Evolutionary conservation across 2,797 vertebrate genomes (phyloP), one percentile per base, ranked within the genome.

Genomic region (Melanotaenia nigrans): DNA sequence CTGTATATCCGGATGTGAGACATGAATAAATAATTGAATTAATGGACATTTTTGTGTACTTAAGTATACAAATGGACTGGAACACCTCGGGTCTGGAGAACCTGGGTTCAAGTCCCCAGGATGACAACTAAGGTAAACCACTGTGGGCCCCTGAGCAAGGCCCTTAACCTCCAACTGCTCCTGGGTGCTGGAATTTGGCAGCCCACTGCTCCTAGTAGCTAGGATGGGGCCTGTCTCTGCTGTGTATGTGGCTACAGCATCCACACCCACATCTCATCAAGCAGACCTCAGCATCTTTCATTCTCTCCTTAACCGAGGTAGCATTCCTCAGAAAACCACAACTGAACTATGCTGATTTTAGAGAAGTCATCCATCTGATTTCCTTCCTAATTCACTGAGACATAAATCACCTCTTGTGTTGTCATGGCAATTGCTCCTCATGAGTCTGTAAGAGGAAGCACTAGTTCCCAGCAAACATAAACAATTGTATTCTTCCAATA

Each of bases 341-440:
- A 81, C 60, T 81, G 51, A 71, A 70, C 51, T 81, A 51, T 73
- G 45, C 58, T 72, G 61, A 74, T 73, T 82, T 66, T 51, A 71
- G 47, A 82, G 75, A 83, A 81, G 77, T 88, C 79, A 79, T 71
- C 77, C 62, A 64, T 61, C 65, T 62, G 1, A 14, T 82, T 85
- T 86, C 77, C 76, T 58, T 71, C 45, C 57, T 71, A 14, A 62
- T 64, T 73, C 71, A 53, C 55, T 28, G 40, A 45, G 5, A 68
- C 65, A 85, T 86, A 63, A 85, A 88, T 89, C 73, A 76, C 28
- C 51, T 42, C 57, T 49, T 71, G 55, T 51, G 62, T 25, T 67
- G 47, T 79, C 68, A 58, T n/a, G 12, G 16, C 64, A 62, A 65
- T 69, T 67, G 68, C 40, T 65, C 79, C 59, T 67, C 56, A 42